Evolutionary conservation across 2,113 vertebrate genomes (phyloP).

Genomic region (Anguilla rostrata): DNA sequence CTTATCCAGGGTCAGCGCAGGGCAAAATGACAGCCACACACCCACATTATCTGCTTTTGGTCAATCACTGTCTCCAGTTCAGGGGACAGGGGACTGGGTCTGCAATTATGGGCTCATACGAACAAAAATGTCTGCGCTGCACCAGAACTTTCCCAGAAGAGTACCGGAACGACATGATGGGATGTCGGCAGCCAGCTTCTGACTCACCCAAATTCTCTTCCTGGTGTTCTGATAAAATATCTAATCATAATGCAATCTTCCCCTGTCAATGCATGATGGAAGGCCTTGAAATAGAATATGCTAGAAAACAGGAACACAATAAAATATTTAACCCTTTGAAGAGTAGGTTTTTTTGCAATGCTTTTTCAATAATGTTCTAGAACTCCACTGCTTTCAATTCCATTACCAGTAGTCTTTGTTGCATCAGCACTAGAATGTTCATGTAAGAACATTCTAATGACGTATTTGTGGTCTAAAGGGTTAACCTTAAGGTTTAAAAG

Average conservation of each 20-base stretch:
- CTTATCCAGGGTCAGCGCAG: too few species aligned
- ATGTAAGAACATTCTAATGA: too few species aligned
- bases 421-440: too few species aligned
- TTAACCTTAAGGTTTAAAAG: neutral
- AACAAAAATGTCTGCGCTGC: constrained; percentile 19
- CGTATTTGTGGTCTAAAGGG: neutral
- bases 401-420: too few species aligned
- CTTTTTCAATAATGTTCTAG: too few species aligned
- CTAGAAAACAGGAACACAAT: constrained; percentile 9
- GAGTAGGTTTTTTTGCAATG: too few species aligned
- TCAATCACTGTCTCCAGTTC: constrained; percentile 16
- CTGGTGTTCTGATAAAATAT: constrained; percentile 11
- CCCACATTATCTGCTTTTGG: constrained; percentile 13
- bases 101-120: neutral
- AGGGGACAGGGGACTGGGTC: neutral
- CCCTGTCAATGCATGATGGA: neutral
- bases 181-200: constrained; percentile 1
- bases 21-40: too few species aligned
- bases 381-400: too few species aligned
- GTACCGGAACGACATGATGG: neutral
- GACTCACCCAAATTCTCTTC: neutral
- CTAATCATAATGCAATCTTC: constrained; percentile 18
- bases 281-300: neutral
- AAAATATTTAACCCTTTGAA: neutral
- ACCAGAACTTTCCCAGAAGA: neutral